These are phyloP conservation scores for Phalacrocorax brasilianus DNA, from an alignment of 2,113 vertebrate species.

Conservation along the genomic window DNA sequence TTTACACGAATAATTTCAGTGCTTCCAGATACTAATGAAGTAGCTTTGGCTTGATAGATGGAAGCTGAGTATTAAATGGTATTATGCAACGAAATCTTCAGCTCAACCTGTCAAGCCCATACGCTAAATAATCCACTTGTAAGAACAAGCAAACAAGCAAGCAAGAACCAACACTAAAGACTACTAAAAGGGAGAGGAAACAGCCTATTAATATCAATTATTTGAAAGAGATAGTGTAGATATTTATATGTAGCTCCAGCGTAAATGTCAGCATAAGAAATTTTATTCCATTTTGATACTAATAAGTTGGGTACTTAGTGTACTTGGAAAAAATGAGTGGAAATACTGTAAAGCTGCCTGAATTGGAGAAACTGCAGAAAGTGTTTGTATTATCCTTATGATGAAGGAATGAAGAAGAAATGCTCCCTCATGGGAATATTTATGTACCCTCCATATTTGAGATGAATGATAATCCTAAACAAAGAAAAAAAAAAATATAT, in stretches of 20 bases:
- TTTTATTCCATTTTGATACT: conserved; percentile 44
- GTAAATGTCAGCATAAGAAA: conserved; percentile 56
- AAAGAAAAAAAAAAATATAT: not conserved
- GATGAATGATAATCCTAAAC: conserved; percentile 27
- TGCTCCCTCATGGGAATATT: not conserved
- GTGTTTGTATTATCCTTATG: conserved; percentile 29
- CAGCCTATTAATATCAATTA: conserved; percentile 23
- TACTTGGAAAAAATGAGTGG: conserved; percentile 25
- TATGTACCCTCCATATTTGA: not conserved
- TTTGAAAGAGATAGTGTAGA: conserved; percentile 1
- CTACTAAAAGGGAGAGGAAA: conserved; percentile 24
- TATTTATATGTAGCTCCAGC: conserved; percentile 13
- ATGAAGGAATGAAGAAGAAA: conserved; percentile 11
- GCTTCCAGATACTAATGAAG: not conserved
- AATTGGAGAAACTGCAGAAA: conserved; percentile 49
- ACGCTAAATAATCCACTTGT: not conserved
- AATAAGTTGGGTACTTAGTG: conserved; percentile 17
- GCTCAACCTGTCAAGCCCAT: not conserved
- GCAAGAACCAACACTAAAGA: not conserved
- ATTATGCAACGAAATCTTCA: not conserved
- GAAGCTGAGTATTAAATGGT: not conserved
- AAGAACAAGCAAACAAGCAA: not conserved
- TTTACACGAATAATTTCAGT: not conserved
- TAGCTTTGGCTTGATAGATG: not conserved
- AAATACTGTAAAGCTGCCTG: conserved; percentile 32